Base-by-base conservation (phyloP, 2,113 vertebrate genomes). In the Sylvietta virens region DNA sequence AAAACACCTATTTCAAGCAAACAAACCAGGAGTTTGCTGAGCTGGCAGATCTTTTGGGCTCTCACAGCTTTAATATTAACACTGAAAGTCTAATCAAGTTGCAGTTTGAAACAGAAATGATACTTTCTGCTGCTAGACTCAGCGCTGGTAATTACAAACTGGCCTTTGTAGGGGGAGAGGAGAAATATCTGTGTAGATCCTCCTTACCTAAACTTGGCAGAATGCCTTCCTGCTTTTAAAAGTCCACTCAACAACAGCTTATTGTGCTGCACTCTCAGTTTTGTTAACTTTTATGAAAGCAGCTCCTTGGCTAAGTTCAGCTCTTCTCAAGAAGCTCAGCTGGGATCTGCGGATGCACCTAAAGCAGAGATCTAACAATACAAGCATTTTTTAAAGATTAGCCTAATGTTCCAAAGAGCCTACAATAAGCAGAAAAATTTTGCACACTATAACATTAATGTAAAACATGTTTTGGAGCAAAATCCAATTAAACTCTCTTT, bases 51-150 rank as follows among this genome's bases (percentile, higher is more conserved):
- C 51, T 67, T 69, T 45, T 44, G 56, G 51, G 67, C 30, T 58
- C 51, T 86, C 64, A 39, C 42, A 74, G 71, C 70, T 94, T 91
- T 93, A 90, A 94, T 96, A 97, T 93, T 90, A 83, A 79, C 70
- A 48, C 3, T 81, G 64, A 74, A 93, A 89, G 26, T 48, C 90
- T 96, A 95, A 96, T 96, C 78, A 93, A 92, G 62, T 35, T 53
- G 60, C 60, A 90, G 51, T 71, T 89, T 82, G 74, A 92, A 97
- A 91, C 57, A 27, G 93, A 93, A 93, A 86, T 35, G 33, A 72
- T 93, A 62, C 45, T 91, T 93, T 72, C 82, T 85, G 80, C 86
- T 85, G 58, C 51, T 92, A 37, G 56, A 67, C 61, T 82, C 86
- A 42, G 44, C 9, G 20, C 51, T 93, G 53, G 37, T 76, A 95